These are phyloP conservation scores for Origma solitaria DNA, from an alignment of 2,113 vertebrate genomes.

Conservation along the genomic window DNA sequence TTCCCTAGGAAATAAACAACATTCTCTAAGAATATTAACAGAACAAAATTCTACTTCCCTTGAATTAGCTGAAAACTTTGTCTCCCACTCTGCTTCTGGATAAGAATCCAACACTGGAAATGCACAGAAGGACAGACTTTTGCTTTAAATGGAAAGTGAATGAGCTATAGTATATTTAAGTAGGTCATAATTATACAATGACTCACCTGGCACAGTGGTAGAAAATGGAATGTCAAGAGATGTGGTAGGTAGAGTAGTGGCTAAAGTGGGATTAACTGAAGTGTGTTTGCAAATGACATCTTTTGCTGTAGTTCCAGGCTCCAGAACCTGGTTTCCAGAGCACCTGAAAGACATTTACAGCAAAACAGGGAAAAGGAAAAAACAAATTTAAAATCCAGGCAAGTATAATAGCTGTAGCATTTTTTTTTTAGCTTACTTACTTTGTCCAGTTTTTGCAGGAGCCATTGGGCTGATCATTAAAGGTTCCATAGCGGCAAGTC, in stretches of 20 bases:
- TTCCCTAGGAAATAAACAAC: conserved; percentile 17
- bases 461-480: conserved; percentile 16
- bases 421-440: conserved; percentile 26
- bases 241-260: background rate
- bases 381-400: background rate
- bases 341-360: conserved; percentile 54
- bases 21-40: background rate
- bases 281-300: conserved; percentile 50
- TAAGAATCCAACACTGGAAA: background rate
- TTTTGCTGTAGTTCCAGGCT: conserved; percentile 47
- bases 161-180: background rate
- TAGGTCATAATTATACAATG: background rate
- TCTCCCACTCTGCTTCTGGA: background rate
- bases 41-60: background rate
- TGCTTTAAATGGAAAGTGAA: background rate
- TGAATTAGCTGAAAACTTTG: background rate
- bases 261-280: background rate
- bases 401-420: background rate
- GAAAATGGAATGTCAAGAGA: background rate
- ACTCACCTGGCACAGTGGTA: background rate
- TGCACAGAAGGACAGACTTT: background rate
- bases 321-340: background rate
- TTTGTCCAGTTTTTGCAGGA: conserved; percentile 62
- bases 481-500: conserved; percentile 42
- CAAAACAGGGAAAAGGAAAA: background rate